These are phyloP conservation scores for Boulengeromyrus knoepffleri DNA, from an alignment of 2,113 vertebrate species.

Conservation along the genomic window DNA sequence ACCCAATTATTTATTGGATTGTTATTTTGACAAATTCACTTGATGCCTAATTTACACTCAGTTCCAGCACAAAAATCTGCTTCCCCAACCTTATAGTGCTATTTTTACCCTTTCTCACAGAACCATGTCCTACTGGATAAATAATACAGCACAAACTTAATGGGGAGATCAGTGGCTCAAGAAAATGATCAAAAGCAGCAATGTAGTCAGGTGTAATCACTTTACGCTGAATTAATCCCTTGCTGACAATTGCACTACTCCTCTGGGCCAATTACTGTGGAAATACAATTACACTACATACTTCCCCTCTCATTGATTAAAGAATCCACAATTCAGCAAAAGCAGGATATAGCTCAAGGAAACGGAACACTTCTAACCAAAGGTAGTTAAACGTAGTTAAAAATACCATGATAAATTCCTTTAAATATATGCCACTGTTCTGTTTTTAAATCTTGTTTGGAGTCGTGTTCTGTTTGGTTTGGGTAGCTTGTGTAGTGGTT, in stretches of 20 bases:
- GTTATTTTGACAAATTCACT: background rate
- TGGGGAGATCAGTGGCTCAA: slow-evolving; percentile 18
- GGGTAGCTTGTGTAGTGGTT: background rate
- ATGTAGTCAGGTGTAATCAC: slow-evolving; percentile 24
- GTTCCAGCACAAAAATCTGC: background rate
- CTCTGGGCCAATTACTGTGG: slow-evolving; percentile 18
- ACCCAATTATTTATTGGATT: background rate
- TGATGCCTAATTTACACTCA: background rate
- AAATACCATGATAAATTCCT: background rate
- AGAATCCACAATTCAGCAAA: background rate
- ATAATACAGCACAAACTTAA: background rate
- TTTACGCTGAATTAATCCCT: slow-evolving; percentile 24
- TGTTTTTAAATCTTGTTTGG: no score
- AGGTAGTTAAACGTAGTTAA: background rate
- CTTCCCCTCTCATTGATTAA: slow-evolving; percentile 9
- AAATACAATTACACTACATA: slow-evolving; percentile 18
- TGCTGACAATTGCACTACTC: slow-evolving; percentile 14
- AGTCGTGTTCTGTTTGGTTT: background rate
- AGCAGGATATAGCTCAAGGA: background rate
- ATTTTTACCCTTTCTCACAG: background rate
- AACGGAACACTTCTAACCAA: background rate
- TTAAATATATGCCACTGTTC: background rate
- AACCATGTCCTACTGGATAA: background rate
- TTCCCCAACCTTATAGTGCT: background rate
- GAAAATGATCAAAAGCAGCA: slow-evolving; percentile 17